A percentile compares a stretch with the other conserved stretches of the same genome.
These are phyloP conservation scores for Blera fallax DNA, from an alignment of 2,888 invertebrate species.

Conservation along the genomic window DNA sequence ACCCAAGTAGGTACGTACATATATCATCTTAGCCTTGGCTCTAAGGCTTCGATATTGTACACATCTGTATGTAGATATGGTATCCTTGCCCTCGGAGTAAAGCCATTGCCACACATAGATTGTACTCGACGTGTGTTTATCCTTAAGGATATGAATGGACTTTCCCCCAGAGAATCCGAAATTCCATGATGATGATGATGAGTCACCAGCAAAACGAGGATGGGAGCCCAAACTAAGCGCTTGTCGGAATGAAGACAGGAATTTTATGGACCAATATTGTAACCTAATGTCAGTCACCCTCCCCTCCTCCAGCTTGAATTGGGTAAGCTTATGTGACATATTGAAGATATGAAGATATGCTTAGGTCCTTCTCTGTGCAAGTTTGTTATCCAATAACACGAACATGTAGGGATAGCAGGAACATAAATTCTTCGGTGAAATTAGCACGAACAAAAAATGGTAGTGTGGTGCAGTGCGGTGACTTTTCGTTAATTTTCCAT, in stretches of 20 bases:
- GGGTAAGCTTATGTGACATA: constrained; percentile 60
- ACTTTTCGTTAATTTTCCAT: constrained; percentile 30
- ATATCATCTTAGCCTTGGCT: constrained; percentile 39
- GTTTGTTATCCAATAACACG: constrained; percentile 46
- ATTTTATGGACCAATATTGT: constrained; percentile 62
- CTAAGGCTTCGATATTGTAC: not conserved
- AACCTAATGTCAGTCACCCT: constrained; percentile 24
- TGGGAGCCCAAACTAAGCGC: constrained; percentile 4
- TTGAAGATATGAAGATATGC: constrained; percentile 33
- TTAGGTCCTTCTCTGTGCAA: constrained; percentile 25
- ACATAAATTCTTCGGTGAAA: constrained; percentile 57
- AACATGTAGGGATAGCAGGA: not conserved
- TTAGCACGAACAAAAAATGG: constrained; percentile 44
- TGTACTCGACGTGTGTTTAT: constrained; percentile 1
- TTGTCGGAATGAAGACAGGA: constrained; percentile 29
- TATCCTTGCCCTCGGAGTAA: not conserved
- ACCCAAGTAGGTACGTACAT: constrained; percentile 14
- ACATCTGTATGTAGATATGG: constrained; percentile 12
- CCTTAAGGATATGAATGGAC: constrained; percentile 29
- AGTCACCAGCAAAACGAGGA: constrained; percentile 10
- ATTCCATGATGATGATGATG: constrained; percentile 47
- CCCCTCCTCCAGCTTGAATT: constrained; percentile 4
- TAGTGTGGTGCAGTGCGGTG: not conserved
- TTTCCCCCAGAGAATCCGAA: constrained; percentile 9
- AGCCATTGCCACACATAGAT: not conserved